Percentiles rank a stretch among this genome's conserved stretches.
Conservation (phyloP, 2,888 invertebrate species). For the Resseliella maxima region DNA sequence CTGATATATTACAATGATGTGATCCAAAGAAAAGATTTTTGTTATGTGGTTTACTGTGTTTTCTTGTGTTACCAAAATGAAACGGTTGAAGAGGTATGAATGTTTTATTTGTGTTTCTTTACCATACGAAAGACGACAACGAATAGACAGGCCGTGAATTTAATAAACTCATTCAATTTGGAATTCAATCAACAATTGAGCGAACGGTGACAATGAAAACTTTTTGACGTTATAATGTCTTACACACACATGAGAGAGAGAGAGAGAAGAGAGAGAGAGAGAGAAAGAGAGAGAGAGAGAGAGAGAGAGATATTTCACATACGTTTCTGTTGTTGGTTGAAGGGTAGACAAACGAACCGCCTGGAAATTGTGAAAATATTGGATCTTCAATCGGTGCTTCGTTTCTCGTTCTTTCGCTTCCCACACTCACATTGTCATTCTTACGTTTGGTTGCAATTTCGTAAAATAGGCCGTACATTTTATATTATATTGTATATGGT, state of each 20-base stretch:
- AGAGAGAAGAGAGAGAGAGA: too few relatives aligned
- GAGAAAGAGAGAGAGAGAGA: too few relatives aligned
- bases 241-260: not conserved
- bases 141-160: constrained; percentile 43
- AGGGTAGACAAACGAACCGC: not conserved
- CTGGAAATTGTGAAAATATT: constrained; percentile 3
- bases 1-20: not conserved
- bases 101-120: constrained; percentile 20
- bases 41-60: not conserved
- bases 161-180: constrained; percentile 45
- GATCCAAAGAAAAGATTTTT: not conserved
- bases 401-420: not conserved
- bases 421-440: not conserved
- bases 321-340: not conserved
- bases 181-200: constrained; percentile 34
- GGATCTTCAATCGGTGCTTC: not conserved
- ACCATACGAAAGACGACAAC: not conserved
- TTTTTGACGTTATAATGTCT: not conserved
- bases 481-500: not conserved
- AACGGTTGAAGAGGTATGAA: not conserved
- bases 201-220: constrained; percentile 17
- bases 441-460: not conserved
- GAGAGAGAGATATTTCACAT: too few relatives aligned
- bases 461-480: not conserved
- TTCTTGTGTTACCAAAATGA: not conserved